Base-by-base conservation (phyloP, 2,797 vertebrate genomes). In the Acanthurus lineatus region DNA sequence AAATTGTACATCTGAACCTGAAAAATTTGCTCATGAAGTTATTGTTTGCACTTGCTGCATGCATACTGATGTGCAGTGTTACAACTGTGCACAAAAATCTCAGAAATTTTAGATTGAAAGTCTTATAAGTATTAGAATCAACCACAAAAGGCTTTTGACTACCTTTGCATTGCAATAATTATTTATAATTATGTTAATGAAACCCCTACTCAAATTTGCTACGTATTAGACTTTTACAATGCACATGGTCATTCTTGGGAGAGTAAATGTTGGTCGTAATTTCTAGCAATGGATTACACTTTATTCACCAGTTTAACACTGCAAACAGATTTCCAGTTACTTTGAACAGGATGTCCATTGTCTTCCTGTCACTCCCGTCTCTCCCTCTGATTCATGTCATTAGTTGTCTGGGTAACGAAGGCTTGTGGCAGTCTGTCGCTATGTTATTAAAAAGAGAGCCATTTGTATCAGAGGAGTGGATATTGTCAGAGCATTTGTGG, bases 351-450 rank as follows among this genome's bases (percentile, higher is more conserved):
- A 4, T 72, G 78, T 54, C 69, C 56, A 73, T 87, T 88, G 80
- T 92, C 70, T 76, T 77, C 69, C 67, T 78, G 79, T 82, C 82
- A 82, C 54, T 86, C 77, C 53, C 20, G n/a, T 74, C 77, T 85
- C 71, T 75, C 65, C 75, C 75, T 84, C 70, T 72, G 81, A 84
- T 85, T 85, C 86, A 79, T 90, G 81, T 89, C 89, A 90, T 87
- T 91, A 88, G 91, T 92, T 87, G 92, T 93, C 93, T 75, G 85
- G 88, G 92, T 91, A 93, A 94, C 87, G 32, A 81, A 73, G 70
- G 72, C 83, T 65, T 15, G 72, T 77, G 62, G 83, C 65, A 45
- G 81, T 85, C 81, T 1, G 79, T 89, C 82, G 48, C 90, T 88
- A 89, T 92, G 90, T 92, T 88, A 90, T 92, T 93, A 91, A 86